Base-by-base conservation (phyloP, 2,797 vertebrate species). In the Pterois miles region DNA sequence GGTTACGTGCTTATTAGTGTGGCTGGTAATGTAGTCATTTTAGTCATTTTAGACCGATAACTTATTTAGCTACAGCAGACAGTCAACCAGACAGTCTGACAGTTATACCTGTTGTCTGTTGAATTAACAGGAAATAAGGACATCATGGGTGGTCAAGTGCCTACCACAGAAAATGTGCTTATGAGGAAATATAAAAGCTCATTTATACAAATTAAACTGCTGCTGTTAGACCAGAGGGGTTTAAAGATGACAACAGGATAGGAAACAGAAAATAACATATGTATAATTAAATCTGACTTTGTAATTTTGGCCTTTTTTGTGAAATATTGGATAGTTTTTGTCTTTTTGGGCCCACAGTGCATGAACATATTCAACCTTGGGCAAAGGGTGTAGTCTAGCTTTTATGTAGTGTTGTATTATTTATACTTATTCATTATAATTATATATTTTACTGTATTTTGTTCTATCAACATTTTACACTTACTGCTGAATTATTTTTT, bases 91-190 rank as follows among this genome's bases (percentile, higher is more conserved):
- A 36, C 52, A 33, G 8, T 73, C 29, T 18, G 23, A 38, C 65
- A 14, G 58, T 14, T 69, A 20, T 29, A 53, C 13, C 18, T 27
- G 53, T 20, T 27, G 53, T 67, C 31, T 79, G 46, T 57, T 43
- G 4, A 34, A 58, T 11, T 34, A 53, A 34, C 27, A 69, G 60
- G 71, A 78, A 80, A 69, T 60, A 33, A 71, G 31, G 22, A n/a
- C 50, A 72, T n/a, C 65, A 54, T 79, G 86, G 81, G 66, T 86
- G 79, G 75, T 68, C 74, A 60, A 54, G 50, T 29, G 16, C 40
- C 43, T 31, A 22, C 67, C 57, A 60, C 62, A 64, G 14, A 46
- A 67, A 70, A 64, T 66, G 40, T 54, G 62, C 48, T 34, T 23
- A 57, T 31, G 11, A 1, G 10, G 8, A 48, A 59, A 23, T 57